Conservation (phyloP, 2,113 vertebrate genomes). For the Etheostoma spectabile region DNA sequence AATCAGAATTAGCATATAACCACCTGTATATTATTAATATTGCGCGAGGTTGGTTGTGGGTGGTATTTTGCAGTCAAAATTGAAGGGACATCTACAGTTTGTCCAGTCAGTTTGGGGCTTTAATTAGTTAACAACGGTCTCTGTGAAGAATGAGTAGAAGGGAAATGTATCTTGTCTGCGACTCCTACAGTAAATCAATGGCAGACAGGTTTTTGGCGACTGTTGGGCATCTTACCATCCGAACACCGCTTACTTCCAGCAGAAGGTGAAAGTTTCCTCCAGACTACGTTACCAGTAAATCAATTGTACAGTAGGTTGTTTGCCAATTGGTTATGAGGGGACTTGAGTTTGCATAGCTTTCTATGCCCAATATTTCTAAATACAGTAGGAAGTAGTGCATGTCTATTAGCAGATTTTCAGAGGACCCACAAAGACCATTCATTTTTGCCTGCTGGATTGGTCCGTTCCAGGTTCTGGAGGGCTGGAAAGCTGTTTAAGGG, state of each 20-base stretch:
- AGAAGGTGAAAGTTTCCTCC: too few relatives aligned
- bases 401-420: too few relatives aligned
- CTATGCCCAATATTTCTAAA: neutral
- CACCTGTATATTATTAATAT: constrained; percentile 23
- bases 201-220: neutral
- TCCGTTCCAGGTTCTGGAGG: too few relatives aligned
- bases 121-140: neutral
- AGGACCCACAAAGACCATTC: too few relatives aligned
- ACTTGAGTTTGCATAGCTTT: neutral
- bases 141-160: neutral
- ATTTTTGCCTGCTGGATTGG: too few relatives aligned
- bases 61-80: neutral
- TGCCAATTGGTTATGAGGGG: neutral
- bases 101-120: neutral
- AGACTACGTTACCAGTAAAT: neutral
- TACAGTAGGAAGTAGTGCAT: neutral
- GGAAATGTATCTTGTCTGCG: neutral
- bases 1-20: constrained; percentile 7
- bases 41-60: neutral
- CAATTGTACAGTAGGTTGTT: neutral
- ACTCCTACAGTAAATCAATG: neutral
- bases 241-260: neutral
- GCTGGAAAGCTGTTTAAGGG: too few relatives aligned
- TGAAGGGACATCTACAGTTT: too few relatives aligned
- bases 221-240: neutral